Base-by-base conservation (phyloP, 2,888 invertebrate genomes). In the Leptopilina myrica region DNA sequence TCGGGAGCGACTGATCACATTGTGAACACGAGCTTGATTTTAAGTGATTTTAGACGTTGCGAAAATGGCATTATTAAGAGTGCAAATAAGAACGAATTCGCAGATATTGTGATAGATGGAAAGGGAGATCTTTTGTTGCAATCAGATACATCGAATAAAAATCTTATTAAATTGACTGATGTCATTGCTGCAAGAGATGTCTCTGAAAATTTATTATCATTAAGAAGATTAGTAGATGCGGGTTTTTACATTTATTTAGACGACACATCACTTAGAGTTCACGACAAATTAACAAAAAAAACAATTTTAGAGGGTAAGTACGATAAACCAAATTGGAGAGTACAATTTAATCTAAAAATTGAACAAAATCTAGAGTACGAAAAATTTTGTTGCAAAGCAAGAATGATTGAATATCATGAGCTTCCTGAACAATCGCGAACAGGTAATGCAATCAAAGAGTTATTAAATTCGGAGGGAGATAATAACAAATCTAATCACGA, bases 71-170 rank as follows among this genome's bases (percentile, higher is more conserved):
- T 75, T 59, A 75, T 75, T 7, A 75, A 75, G 78, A 59, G 59
- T 15, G 59, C 59, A n/a, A 59, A 59, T 59, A 59, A 59, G 15
- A 59, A n/a, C n/a, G 59, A 59, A 15, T n/a, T 59, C 15, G 59
- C 81, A n/a, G 78, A 81, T 64, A 81, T 81, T 62, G 76, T 65
- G 20, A 82, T 78, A 80, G 82, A 82, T 73, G 80, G 82, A 40
- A 80, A 76, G 80, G 80, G 80, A 1, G 64, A 77, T 67, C 76
- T 81, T 14, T 33, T 80, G 26, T 46, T 80, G 15, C 76, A 80
- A 67, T 33, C 66, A 9, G 56, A 76, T 64, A 46, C 43, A 40
- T 62, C 46, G 64, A 64, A 78, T 20, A 49, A 64, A 46, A 79
- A 67, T 43, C n/a, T 53, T 14, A 12, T 62, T n/a, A 76, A 80